Conservation (phyloP, 2,113 vertebrate species). For the Hemichromis elongatus region DNA sequence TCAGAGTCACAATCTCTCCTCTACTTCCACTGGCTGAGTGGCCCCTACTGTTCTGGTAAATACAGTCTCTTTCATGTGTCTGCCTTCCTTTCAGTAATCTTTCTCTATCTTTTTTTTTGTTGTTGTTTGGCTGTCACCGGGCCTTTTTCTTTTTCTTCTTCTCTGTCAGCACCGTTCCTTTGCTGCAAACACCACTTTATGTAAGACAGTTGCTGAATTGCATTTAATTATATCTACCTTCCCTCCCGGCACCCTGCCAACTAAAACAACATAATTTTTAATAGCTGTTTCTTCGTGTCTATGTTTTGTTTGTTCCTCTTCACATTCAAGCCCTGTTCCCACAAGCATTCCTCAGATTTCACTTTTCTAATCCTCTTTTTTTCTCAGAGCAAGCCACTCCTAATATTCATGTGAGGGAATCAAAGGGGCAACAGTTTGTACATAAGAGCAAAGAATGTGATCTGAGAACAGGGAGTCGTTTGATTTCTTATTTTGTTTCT, state of each 20-base stretch:
- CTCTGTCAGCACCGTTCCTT: background rate
- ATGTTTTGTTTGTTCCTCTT: background rate
- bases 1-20: slow-evolving; percentile 70
- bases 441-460: background rate
- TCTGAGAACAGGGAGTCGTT: background rate
- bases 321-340: background rate
- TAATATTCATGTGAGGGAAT: slow-evolving; percentile 6
- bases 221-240: background rate
- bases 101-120: background rate
- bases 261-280: background rate
- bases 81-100: slow-evolving; percentile 1
- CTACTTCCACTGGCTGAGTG: slow-evolving; percentile 73
- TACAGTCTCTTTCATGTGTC: slow-evolving; percentile 63
- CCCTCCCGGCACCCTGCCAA: background rate
- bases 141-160: background rate
- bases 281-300: background rate
- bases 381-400: slow-evolving; percentile 12
- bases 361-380: slow-evolving; percentile 21
- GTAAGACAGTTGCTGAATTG: background rate
- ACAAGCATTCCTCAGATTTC: slow-evolving; percentile 24
- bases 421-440: background rate
- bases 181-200: background rate
- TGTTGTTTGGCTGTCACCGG: background rate
- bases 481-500: slow-evolving; percentile 3
- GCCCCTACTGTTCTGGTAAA: slow-evolving; percentile 70